These are phyloP conservation scores for Coremacera marginata DNA, from an alignment of 2,888 invertebrate species.

Conservation along the genomic window DNA sequence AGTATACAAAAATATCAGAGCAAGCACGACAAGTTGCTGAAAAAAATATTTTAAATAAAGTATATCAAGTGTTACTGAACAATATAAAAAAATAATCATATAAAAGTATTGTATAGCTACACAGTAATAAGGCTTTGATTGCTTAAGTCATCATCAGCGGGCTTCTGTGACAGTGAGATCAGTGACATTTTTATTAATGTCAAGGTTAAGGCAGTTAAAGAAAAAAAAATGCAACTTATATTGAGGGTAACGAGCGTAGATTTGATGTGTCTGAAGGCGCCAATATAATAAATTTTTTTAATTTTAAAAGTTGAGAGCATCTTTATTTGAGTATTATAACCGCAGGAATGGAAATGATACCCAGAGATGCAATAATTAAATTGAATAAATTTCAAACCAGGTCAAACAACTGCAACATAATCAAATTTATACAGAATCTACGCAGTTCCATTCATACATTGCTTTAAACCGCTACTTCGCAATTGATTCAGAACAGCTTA, in stretches of 20 bases:
- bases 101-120: not conserved
- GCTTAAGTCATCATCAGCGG: slow-evolving; percentile 58
- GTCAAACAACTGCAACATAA: too few relatives aligned
- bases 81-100: not conserved
- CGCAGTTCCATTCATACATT: too few relatives aligned
- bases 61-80: not conserved
- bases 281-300: not conserved
- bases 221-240: not conserved
- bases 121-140: slow-evolving; percentile 58
- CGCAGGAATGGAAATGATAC: not conserved
- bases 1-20: not conserved
- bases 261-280: not conserved
- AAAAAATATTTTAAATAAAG: too few relatives aligned
- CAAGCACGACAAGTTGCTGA: not conserved
- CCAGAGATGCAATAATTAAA: too few relatives aligned
- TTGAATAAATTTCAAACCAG: too few relatives aligned
- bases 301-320: not conserved
- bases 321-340: not conserved
- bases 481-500: too few relatives aligned
- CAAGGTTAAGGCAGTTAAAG: slow-evolving; percentile 53
- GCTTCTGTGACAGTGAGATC: slow-evolving; percentile 46
- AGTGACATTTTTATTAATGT: slow-evolving; percentile 64
- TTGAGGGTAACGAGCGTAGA: not conserved
- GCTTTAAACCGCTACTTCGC: too few relatives aligned
- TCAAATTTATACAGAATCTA: too few relatives aligned